Evolutionary conservation across 2,888 invertebrate genomes (phyloP).

Genomic region (Tethea ocularis): DNA sequence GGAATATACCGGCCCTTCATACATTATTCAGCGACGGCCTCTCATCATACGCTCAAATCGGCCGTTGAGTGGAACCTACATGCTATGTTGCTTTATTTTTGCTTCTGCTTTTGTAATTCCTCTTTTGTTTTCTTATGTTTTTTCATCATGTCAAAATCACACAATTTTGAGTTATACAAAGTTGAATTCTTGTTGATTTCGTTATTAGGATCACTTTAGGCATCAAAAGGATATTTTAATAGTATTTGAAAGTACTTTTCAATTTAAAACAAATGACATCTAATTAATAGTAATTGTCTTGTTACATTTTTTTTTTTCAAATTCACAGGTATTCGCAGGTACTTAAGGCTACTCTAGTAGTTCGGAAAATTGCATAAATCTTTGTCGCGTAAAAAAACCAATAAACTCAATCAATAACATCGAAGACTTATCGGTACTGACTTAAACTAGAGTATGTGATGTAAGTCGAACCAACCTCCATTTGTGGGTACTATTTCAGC

Average conservation of each 20-base stretch:
- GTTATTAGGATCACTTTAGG: no score
- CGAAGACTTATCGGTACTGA: not conserved
- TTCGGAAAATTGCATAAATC: no score
- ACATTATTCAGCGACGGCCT: slow-evolving; percentile 55
- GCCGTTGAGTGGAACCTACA: slow-evolving; percentile 31
- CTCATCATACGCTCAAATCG: slow-evolving; percentile 57
- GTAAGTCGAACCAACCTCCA: not conserved
- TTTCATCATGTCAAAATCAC: not conserved
- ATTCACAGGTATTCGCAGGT: no score
- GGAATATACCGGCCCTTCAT: slow-evolving; percentile 45
- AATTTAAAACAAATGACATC: no score
- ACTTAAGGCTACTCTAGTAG: no score
- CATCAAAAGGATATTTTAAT: no score
- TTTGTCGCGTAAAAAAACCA: no score
- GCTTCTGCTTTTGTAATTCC: slow-evolving; percentile 21
- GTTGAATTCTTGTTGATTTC: no score
- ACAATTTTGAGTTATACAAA: not conserved
- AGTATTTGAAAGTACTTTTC: no score
- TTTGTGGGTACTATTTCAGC: slow-evolving; percentile 10
- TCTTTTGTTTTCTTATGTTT: slow-evolving; percentile 4
- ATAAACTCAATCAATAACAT: not conserved
- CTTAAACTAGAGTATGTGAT: not conserved
- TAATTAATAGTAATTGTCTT: no score
- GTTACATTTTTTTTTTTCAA: no score
- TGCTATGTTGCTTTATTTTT: slow-evolving; percentile 38